Evolutionary conservation across 2,113 vertebrate species (phyloP).

Genomic region (Cyphomyrus discorhynchus): DNA sequence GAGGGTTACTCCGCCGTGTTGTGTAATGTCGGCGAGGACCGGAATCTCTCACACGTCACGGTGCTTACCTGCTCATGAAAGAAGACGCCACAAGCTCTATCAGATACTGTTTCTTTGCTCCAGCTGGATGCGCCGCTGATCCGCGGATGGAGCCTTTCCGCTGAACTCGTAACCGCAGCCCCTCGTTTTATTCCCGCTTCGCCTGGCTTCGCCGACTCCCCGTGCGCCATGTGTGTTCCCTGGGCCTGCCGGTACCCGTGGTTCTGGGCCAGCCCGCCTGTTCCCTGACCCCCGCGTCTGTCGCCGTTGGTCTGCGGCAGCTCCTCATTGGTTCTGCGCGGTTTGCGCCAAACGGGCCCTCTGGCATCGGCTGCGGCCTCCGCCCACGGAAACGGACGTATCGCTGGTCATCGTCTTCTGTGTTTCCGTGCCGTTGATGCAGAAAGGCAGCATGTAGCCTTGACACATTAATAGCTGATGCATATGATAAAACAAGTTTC

Average conservation of each 20-base stretch:
- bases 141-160: not conserved
- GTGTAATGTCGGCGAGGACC: not conserved
- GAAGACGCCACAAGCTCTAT: not conserved
- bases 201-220: not conserved
- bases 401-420: not conserved
- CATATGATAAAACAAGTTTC: not conserved
- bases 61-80: not conserved
- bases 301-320: not conserved
- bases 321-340: not conserved
- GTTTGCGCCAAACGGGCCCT: not conserved
- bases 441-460: not conserved
- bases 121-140: not conserved
- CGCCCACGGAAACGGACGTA: not conserved
- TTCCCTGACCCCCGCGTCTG: not conserved
- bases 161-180: not conserved
- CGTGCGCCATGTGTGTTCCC: constrained; percentile 12
- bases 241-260: not conserved
- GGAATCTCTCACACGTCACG: not conserved
- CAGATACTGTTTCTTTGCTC: not conserved
- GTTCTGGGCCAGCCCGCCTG: not conserved
- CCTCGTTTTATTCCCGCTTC: not conserved
- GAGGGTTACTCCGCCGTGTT: not conserved
- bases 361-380: not conserved
- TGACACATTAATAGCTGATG: not conserved
- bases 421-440: not conserved